These are phyloP conservation scores for Drosophila monieri DNA, from an alignment of 2,888 invertebrate species.

Conservation along the genomic window DNA sequence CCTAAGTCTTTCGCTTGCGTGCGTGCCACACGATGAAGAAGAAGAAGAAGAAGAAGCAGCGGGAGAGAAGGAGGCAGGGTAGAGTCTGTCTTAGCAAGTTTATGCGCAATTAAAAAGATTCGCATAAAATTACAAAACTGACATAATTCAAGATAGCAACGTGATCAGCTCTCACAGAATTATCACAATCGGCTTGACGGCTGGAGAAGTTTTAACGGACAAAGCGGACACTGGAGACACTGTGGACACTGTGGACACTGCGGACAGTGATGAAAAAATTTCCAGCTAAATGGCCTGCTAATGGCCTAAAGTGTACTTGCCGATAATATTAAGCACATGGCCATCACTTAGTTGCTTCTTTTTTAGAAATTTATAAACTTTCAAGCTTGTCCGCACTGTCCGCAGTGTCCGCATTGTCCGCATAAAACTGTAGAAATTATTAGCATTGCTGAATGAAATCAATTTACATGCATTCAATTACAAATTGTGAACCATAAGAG, in stretches of 20 bases:
- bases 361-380: conserved; percentile 38
- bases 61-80: neutral
- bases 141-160: conserved; percentile 81
- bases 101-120: conserved; percentile 73
- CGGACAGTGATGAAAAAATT: neutral
- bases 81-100: conserved; percentile 21
- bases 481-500: conserved; percentile 71
- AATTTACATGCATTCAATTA: conserved; percentile 80
- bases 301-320: conserved; percentile 81
- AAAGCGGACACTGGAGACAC: conserved; percentile 2
- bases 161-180: conserved; percentile 59
- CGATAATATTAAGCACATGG: conserved; percentile 75
- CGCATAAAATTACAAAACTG: conserved; percentile 80
- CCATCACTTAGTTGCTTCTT: conserved; percentile 53
- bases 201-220: neutral
- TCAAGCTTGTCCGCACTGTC: conserved; percentile 38
- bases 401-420: neutral
- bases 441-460: conserved; percentile 64
- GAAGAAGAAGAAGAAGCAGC: neutral
- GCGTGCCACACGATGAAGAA: conserved; percentile 12
- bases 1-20: conserved; percentile 68
- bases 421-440: conserved; percentile 63
- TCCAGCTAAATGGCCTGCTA: conserved; percentile 76
- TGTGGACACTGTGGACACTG: neutral
- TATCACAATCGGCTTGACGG: conserved; percentile 63